Conservation (phyloP, 2,888 invertebrate species). For the Caenorhabditis drosophilae region DNA sequence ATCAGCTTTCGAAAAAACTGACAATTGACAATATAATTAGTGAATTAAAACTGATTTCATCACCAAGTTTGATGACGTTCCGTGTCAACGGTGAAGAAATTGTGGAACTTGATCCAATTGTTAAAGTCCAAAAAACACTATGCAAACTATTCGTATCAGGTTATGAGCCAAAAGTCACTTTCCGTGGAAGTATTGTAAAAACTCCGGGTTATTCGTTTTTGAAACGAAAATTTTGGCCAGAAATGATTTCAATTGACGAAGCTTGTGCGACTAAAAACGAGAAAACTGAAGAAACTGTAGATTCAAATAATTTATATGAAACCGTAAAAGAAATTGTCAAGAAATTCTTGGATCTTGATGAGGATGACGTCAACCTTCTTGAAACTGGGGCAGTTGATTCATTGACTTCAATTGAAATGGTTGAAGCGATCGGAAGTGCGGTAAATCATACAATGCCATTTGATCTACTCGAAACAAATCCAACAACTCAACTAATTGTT, state of each 20-base stretch:
- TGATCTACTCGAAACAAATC: conserved; percentile 37
- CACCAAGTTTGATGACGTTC: conserved; percentile 27
- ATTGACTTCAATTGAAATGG: conserved; percentile 45
- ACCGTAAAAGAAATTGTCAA: conserved; percentile 28
- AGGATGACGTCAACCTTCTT: conserved; percentile 29
- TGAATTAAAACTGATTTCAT: conserved; percentile 13
- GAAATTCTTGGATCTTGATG: conserved; percentile 30
- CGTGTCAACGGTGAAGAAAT: conserved; percentile 27
- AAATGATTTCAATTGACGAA: conserved; percentile 3
- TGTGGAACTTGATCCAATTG: conserved; percentile 16
- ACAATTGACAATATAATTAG: conserved; percentile 19
- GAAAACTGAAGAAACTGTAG: conserved; percentile 6
- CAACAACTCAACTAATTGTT: conserved; percentile 26
- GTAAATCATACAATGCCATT: conserved; percentile 45
- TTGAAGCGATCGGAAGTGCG: conserved; percentile 41
- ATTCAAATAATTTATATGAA: neutral
- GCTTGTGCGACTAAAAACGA: neutral
- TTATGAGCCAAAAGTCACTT: conserved; percentile 28
- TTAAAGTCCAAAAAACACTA: conserved; percentile 35
- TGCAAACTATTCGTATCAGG: conserved; percentile 40
- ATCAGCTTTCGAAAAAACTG: conserved; percentile 20
- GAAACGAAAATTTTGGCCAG: conserved; percentile 50
- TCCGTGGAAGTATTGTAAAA: conserved; percentile 35
- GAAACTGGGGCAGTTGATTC: conserved; percentile 44
- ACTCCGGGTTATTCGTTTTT: conserved; percentile 48